Conservation (phyloP, 2,797 vertebrate species). For the Ctenopoma kingsleyae region DNA sequence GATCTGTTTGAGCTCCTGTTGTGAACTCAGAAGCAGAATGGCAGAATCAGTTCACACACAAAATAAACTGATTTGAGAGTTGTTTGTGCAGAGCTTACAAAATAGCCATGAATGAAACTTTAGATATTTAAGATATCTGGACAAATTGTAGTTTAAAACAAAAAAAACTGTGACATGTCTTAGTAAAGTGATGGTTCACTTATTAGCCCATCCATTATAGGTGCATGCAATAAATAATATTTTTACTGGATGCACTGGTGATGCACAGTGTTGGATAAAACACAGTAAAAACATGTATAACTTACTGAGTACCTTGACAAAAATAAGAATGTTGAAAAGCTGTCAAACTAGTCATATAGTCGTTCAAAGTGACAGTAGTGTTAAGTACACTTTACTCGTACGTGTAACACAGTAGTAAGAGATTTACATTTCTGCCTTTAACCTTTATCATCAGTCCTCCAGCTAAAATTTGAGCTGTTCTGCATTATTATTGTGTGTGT, state of each 20-base stretch:
- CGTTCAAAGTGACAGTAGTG: too few species aligned
- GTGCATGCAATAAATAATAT: too few species aligned
- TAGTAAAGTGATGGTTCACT: not conserved
- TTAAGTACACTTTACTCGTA: too few species aligned
- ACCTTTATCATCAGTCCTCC: not conserved
- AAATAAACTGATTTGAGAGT: not conserved
- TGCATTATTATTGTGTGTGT: slow-evolving; percentile 9
- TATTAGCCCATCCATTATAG: too few species aligned
- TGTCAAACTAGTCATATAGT: too few species aligned
- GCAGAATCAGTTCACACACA: not conserved
- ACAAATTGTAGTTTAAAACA: not conserved
- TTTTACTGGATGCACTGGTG: too few species aligned
- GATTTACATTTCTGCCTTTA: too few species aligned
- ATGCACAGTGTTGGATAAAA: too few species aligned
- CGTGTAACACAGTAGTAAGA: too few species aligned
- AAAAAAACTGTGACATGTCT: not conserved
- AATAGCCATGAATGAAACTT: not conserved
- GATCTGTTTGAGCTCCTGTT: slow-evolving; percentile 12
- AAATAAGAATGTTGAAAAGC: too few species aligned
- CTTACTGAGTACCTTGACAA: too few species aligned
- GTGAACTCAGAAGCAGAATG: slow-evolving; percentile 1
- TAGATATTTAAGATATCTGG: not conserved
- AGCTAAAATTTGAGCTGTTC: not conserved
- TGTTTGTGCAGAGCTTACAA: not conserved
- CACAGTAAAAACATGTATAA: too few species aligned